Evolutionary conservation across 2,797 vertebrate species (phyloP).

Genomic region (Labroides dimidiatus): DNA sequence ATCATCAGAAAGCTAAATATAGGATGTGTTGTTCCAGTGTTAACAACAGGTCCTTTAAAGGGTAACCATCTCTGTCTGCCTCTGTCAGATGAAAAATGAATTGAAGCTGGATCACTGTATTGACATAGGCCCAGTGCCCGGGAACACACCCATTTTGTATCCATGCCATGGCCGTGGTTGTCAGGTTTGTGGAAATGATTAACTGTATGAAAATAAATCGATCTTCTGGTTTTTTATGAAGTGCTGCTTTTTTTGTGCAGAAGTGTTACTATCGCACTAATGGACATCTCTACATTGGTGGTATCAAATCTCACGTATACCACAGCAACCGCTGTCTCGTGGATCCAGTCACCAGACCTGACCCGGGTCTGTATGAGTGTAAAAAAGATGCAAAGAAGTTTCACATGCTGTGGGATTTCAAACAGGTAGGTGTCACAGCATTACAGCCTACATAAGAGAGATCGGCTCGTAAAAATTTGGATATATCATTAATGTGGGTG

Average conservation of each 20-base stretch:
- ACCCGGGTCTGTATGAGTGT: constrained; percentile 69
- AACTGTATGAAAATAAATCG: background rate
- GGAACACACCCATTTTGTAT: constrained; percentile 70
- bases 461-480: background rate
- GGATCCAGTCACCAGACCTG: constrained; percentile 58
- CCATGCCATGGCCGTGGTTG: constrained; percentile 55
- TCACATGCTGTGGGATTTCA: constrained; percentile 78
- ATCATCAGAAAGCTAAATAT: no score
- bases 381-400: constrained; percentile 31
- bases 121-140: constrained; percentile 77
- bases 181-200: constrained; percentile 70
- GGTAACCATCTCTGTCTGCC: background rate
- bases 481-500: background rate
- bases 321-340: constrained; percentile 77
- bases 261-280: constrained; percentile 61
- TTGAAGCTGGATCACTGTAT: constrained; percentile 61
- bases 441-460: background rate
- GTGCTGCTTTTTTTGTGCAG: constrained; percentile 46
- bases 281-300: constrained; percentile 76
- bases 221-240: no score
- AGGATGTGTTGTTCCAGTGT: no score
- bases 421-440: constrained; percentile 61
- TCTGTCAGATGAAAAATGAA: constrained; percentile 71
- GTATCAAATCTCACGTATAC: constrained; percentile 77
- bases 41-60: background rate